These are phyloP conservation scores for Gambelia wislizenii DNA, from an alignment of 2,797 vertebrate species.

Conservation along the genomic window DNA sequence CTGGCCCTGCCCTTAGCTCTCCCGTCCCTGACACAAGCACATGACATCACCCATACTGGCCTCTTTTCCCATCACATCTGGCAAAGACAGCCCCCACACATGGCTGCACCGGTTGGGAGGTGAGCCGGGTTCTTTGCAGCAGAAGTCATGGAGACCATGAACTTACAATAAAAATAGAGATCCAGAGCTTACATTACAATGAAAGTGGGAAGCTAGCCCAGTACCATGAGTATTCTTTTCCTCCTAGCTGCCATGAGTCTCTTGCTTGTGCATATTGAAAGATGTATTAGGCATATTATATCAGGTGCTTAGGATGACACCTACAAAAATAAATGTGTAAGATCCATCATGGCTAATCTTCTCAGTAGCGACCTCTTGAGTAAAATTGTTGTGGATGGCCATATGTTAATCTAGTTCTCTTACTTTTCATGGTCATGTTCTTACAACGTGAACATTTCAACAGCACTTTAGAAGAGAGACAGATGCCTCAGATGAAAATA, in stretches of 20 bases:
- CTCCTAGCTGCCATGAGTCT: neutral
- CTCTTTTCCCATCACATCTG: too few relatives aligned
- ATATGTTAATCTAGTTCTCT: constrained; percentile 44
- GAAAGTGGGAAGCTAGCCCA: too few relatives aligned
- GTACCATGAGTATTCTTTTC: neutral
- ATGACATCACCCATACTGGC: too few relatives aligned
- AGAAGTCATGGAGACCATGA: neutral
- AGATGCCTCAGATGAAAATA: constrained; percentile 40
- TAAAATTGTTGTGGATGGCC: constrained; percentile 24
- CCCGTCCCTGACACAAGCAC: too few relatives aligned
- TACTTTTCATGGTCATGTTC: constrained; percentile 35
- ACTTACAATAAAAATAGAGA: too few relatives aligned
- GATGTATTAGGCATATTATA: neutral
- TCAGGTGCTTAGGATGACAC: neutral
- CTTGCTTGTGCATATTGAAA: neutral
- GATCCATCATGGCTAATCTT: neutral
- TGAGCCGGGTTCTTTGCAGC: neutral
- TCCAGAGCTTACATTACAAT: neutral
- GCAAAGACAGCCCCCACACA: too few relatives aligned
- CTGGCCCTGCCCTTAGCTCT: too few relatives aligned
- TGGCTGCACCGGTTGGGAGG: too few relatives aligned
- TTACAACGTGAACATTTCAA: constrained; percentile 41
- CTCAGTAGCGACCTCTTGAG: neutral
- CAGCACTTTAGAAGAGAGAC: constrained; percentile 26
- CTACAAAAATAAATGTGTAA: neutral